Evolutionary conservation across 1,140 invertebrate genomes (phyloP), one percentile per base, ranked within the genome.

Genomic region (Pinna nobilis): DNA sequence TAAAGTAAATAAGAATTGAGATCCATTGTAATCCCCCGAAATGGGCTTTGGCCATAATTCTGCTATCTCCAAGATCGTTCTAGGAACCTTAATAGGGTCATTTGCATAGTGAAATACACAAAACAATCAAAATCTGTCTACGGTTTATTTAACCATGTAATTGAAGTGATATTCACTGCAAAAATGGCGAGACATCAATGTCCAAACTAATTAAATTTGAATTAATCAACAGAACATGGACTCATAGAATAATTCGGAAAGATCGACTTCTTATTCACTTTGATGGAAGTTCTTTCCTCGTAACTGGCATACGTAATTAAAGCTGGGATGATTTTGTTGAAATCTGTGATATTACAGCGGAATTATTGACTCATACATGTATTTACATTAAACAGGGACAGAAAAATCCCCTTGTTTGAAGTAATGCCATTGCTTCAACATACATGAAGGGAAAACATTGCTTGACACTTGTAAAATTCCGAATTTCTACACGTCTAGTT

Each of bases 161-260:
- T 75, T 59, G 73, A 75, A 75, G 66, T 70, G 66, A 70, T 75
- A 70, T 70, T 75, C 67, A 70, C 73, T 70, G 66, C 69, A 67
- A 70, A 75, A 70, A 75, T 20, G 60, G 32, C 66, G 73, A 41
- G 65, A 75, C 73, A 70, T 75, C 67, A 65, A 59, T 68, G 73
- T 75, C 73, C 28, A 70, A 70, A 65, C 61, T 75, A 75, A 75
- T 75, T 75, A 75, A 75, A 75, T 75, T 75, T 75, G 73, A 75
- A 75, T 75, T 75, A 75, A 75, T 75, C 73, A 75, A 75, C 73
- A 70, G 50, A 30, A 53, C 61, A 35, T 60, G 25, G 44, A 59
- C 61, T 65, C 30, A 37, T 30, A 35, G 41, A 69, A 65, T 65
- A 49, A 32, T 44, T 65, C 59, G 28, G 28, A 37, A 35, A 28